Evolutionary conservation across 2,888 invertebrate species (phyloP), one percentile per base, ranked within the genome.

Genomic region (Xylota sylvarum): DNA sequence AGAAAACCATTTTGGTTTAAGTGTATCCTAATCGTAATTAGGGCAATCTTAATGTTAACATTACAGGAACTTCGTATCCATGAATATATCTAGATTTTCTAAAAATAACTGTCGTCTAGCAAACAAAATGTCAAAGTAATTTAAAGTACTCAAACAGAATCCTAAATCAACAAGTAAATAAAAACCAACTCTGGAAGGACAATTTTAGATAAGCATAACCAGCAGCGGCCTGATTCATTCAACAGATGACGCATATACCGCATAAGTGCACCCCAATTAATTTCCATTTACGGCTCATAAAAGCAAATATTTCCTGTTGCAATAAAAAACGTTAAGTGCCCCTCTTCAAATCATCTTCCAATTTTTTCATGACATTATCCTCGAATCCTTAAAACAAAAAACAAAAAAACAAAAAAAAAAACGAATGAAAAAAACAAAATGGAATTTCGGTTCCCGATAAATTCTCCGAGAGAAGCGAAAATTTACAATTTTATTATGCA

Each of bases 401-500:
- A n/a, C 6, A 17, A 74, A 48, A 9, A 58, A 65, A 5, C 19
- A 30, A 72, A 58, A 65, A 48, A 12, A 5, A 10, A 0, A n/a
- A n/a, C n/a, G n/a, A n/a, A n/a, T n/a, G n/a, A 23, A 23, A 23
- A 50, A 46, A 70, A 6, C 10, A 10, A 60, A 23, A 52, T 10
- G 56, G 37, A 52, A 76, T 70, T 76, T 62, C 55, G 60, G 35
- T 67, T 79, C 32, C 50, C 73, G 73, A 84, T 74, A 84, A 79
- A 69, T 79, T 64, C 50, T 23, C n/a, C 35, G 9, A 60, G 65
- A 14, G 27, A 30, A 37, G 56, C 27, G 65, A 58, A 80, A 85
- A 80, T 81, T 76, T 80, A 69, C 56, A 84, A 74, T 84, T 84
- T 85, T 85, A 85, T 85, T 80, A 72, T 76, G 74, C 81, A 80